Percentiles rank a stretch among this genome's conserved stretches.
Conservation (phyloP, 1,140 invertebrate species). For the Contarinia nasturtii region DNA sequence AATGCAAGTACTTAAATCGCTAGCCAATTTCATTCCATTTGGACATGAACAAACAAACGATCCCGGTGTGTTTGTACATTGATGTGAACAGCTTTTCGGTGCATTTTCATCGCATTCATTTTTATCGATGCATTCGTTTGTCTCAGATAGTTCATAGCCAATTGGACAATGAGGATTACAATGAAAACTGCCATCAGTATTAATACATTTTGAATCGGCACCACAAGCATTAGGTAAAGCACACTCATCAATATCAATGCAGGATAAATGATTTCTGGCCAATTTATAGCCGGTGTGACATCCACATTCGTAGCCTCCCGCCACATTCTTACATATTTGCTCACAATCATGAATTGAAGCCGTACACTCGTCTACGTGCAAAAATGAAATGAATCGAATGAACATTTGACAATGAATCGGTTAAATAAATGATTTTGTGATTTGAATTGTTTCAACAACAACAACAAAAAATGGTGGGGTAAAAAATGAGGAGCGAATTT, state of each 20-base stretch:
- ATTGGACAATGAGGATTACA: slow-evolving; percentile 37
- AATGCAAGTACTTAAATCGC: slow-evolving; percentile 52
- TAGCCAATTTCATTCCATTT: slow-evolving; percentile 47
- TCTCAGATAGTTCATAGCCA: slow-evolving; percentile 36
- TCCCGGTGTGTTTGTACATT: slow-evolving; percentile 51
- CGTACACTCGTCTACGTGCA: slow-evolving; percentile 79
- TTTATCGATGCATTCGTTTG: slow-evolving; percentile 37
- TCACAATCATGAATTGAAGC: slow-evolving; percentile 49
- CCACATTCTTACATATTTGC: slow-evolving; percentile 65
- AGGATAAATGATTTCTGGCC: slow-evolving; percentile 33
- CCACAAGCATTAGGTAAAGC: slow-evolving; percentile 18
- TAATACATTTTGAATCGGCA: slow-evolving; percentile 38
- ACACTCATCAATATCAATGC: slow-evolving; percentile 35
- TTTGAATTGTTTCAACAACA: too few relatives aligned
- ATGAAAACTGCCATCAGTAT: slow-evolving; percentile 37
- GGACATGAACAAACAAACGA: slow-evolving; percentile 71
- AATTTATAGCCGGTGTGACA: slow-evolving; percentile 54
- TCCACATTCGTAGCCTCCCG: slow-evolving; percentile 62
- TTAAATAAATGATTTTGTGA: too few relatives aligned
- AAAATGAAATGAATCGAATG: slow-evolving; percentile 28
- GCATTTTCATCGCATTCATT: slow-evolving; percentile 39
- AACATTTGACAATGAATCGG: too few relatives aligned
- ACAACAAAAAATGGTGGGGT: too few relatives aligned
- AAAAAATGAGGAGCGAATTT: too few relatives aligned
- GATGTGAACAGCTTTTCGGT: slow-evolving; percentile 44